These are phyloP conservation scores for Pachyramphus minor DNA, from an alignment of 2,113 vertebrate genomes.

Conservation along the genomic window DNA sequence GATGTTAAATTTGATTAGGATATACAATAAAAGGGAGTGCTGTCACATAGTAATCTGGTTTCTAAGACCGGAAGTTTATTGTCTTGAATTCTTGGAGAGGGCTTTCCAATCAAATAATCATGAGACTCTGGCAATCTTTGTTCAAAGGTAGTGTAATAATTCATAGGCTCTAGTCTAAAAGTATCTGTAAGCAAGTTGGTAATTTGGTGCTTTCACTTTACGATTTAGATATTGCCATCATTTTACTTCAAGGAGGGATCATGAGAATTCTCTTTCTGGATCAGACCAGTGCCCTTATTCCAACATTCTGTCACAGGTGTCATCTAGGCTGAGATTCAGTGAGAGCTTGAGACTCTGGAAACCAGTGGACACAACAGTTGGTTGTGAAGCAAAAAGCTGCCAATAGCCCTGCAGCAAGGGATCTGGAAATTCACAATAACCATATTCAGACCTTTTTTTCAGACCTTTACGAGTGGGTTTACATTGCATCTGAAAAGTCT, in stretches of 20 bases:
- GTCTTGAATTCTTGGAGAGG: neutral
- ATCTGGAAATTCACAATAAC: neutral
- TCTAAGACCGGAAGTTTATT: neutral
- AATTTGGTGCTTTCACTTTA: neutral
- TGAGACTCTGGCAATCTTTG: neutral
- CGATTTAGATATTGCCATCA: neutral
- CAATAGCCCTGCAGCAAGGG: neutral
- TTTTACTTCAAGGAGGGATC: neutral
- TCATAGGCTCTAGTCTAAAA: neutral
- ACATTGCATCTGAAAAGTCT: neutral
- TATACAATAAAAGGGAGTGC: neutral
- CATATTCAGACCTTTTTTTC: neutral
- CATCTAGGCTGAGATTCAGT: neutral
- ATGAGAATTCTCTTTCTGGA: neutral
- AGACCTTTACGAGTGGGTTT: neutral
- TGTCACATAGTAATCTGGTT: neutral
- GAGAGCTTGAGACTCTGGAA: neutral
- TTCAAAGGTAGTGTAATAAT: neutral
- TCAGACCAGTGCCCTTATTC: neutral
- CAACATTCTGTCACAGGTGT: neutral
- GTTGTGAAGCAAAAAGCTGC: neutral
- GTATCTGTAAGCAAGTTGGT: neutral
- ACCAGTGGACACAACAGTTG: neutral
- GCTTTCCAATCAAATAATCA: neutral
- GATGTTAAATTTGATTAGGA: conserved; percentile 2